Evolutionary conservation across 2,113 vertebrate genomes (phyloP), one percentile per base, ranked within the genome.

Genomic region (Hypomesus transpacificus): DNA sequence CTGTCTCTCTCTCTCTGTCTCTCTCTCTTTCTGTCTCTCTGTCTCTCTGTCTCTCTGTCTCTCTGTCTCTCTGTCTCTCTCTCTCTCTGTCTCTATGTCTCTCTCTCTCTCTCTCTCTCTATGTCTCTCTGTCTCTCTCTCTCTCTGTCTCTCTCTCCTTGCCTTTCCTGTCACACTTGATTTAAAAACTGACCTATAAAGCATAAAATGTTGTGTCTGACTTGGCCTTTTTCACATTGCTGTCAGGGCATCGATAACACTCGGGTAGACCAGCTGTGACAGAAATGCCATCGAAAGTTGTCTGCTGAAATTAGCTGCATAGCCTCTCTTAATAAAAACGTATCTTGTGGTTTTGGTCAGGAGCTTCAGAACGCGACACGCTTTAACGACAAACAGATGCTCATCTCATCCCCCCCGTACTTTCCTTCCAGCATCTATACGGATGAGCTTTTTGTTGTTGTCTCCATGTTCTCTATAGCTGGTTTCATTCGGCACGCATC

Each of bases 311-410:
- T 75, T 21, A 60, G 72, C 71, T 52, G 24, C 54, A 14, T 20
- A 64, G 66, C 76, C 71, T 34, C 46, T 31, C 64, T 61, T 52
- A 59, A 52, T 87, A 80, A 75, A 58, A 39, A 78, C 69, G 80
- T 75, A 61, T 70, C 51, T 71, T 74, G 70, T 53, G 85, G 75
- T 80, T 82, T 86, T 56, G 56, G 82, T 71, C 79, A 82, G 63
- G 76, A 85, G 75, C 70, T 74, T 75, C 74, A 76, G 58, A 72
- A 76, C 24, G 22, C 59, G 51, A 50, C 9, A 68, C 34, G 60
- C 31, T 75, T 66, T 80, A 86, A 87, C 82, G 62, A 69, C 71
- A 85, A 87, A 81, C 86, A 87, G 75, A 87, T 89, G 85, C 74
- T 21, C 34, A 68, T 75, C 78, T 71, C 14, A 22, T 66, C 69